Evolutionary conservation across 2,113 vertebrate species (phyloP).

Genomic region (Laterallus jamaicensis): DNA sequence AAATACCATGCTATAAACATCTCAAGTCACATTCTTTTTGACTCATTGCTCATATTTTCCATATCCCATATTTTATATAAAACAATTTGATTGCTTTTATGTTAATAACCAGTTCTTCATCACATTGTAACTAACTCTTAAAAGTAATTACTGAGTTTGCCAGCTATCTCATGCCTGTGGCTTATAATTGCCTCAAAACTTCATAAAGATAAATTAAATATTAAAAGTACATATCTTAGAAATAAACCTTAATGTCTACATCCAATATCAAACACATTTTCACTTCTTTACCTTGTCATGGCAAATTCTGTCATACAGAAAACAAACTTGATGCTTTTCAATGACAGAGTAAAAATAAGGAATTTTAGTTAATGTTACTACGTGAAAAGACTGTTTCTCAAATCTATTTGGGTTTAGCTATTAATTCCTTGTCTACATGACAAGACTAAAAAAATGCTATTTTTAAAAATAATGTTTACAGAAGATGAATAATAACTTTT

Average conservation of each 20-base stretch:
- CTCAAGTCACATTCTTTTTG: constrained; percentile 16
- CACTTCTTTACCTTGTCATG: neutral
- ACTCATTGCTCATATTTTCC: neutral
- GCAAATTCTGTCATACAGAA: neutral
- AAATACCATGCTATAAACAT: neutral
- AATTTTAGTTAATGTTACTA: neutral
- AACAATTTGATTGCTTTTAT: neutral
- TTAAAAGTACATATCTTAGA: neutral
- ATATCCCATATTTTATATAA: neutral
- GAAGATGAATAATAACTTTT: neutral
- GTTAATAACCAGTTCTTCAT: neutral
- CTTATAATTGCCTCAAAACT: neutral
- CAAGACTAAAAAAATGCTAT: neutral
- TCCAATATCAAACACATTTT: neutral
- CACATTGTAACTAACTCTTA: neutral
- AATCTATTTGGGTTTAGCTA: neutral
- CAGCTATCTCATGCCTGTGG: neutral
- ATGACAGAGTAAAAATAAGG: neutral
- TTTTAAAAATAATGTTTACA: neutral
- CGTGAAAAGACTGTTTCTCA: neutral
- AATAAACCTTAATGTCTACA: neutral
- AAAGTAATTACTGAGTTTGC: neutral
- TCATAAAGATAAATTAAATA: constrained; percentile 2
- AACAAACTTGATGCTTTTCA: neutral
- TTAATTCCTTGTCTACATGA: neutral